Conservation (phyloP, 2,888 invertebrate genomes). For the Phragmatobia fuliginosa region DNA sequence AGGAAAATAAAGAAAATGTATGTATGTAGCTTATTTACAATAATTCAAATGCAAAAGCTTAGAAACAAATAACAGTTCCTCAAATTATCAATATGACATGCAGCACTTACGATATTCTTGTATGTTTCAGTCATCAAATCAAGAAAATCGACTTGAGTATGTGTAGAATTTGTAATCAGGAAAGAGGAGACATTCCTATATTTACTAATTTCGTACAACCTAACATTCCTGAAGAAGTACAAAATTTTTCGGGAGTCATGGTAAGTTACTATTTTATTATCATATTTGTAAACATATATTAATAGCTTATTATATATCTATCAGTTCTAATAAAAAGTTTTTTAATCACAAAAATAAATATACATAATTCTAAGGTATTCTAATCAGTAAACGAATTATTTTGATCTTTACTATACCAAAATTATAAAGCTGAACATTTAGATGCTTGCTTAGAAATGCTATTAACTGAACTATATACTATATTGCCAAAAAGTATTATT, state of each 20-base stretch:
- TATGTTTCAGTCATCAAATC: constrained; percentile 52
- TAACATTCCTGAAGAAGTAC: constrained; percentile 74
- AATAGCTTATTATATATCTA: neutral
- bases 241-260: constrained; percentile 71
- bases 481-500: neutral
- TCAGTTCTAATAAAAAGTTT: too few relatives aligned
- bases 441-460: neutral
- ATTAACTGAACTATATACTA: neutral
- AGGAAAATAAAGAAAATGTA: constrained; percentile 65
- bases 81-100: neutral
- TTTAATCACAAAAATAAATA: too few relatives aligned
- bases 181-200: constrained; percentile 73
- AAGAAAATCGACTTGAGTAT: constrained; percentile 50
- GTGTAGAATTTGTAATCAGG: constrained; percentile 74
- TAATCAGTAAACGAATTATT: neutral
- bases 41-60: neutral
- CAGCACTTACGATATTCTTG: neutral
- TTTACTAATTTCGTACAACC: constrained; percentile 71
- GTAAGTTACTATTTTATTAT: constrained; percentile 59
- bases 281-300: neutral
- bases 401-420: neutral
- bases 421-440: neutral
- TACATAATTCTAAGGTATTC: too few relatives aligned
- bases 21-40: constrained; percentile 42
- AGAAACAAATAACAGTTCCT: neutral